These are phyloP conservation scores for Silurus asotus DNA, from an alignment of 2,113 vertebrate genomes.

Conservation along the genomic window DNA sequence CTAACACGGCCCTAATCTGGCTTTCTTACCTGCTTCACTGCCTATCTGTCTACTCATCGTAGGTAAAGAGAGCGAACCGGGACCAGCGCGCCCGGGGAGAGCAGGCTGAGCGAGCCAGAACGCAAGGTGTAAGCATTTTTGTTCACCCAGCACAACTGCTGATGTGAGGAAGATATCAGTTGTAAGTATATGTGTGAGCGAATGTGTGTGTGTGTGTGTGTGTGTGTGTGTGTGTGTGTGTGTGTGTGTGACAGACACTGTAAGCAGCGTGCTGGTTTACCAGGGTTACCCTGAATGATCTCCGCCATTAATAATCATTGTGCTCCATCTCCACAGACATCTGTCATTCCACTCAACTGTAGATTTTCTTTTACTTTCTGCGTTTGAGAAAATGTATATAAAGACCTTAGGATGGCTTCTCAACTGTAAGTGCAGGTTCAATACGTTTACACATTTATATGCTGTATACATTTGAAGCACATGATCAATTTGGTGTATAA, in stretches of 20 bases:
- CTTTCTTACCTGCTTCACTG: slow-evolving; percentile 22
- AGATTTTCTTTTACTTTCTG: background rate
- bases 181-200: background rate
- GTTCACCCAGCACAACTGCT: slow-evolving; percentile 56
- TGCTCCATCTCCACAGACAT: slow-evolving; percentile 43
- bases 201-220: background rate
- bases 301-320: slow-evolving; percentile 50
- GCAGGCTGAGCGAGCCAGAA: slow-evolving; percentile 41
- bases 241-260: background rate
- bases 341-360: slow-evolving; percentile 30
- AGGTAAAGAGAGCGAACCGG: slow-evolving; percentile 39
- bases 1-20: background rate
- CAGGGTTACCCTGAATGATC: slow-evolving; percentile 41
- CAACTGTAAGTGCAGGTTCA: slow-evolving; percentile 53
- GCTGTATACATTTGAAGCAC: no score
- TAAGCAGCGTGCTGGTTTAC: slow-evolving; percentile 42
- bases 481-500: no score
- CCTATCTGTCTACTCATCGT: slow-evolving; percentile 45
- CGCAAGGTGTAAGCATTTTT: slow-evolving; percentile 56
- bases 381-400: background rate
- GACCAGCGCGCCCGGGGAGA: slow-evolving; percentile 28
- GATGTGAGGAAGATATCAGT: slow-evolving; percentile 57
- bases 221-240: background rate
- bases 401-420: slow-evolving; percentile 29
- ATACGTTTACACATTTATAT: slow-evolving; percentile 44